These are phyloP conservation scores for Allygus modestus DNA, from an alignment of 2,888 invertebrate genomes.

Conservation along the genomic window DNA sequence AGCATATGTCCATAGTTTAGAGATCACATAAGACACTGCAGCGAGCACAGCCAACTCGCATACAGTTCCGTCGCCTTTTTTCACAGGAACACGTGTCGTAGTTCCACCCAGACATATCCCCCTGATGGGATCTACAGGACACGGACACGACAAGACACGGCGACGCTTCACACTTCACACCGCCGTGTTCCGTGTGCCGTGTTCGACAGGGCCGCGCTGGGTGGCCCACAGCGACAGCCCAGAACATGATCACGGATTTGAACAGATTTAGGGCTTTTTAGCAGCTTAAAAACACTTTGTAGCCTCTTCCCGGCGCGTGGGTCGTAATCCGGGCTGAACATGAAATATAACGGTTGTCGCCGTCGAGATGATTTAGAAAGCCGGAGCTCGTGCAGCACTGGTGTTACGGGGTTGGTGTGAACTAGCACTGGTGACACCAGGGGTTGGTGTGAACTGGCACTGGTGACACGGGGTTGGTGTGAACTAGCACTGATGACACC, in stretches of 20 bases:
- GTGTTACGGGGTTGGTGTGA: too few relatives aligned
- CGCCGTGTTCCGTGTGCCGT: too few relatives aligned
- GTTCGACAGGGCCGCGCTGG: constrained; percentile 28
- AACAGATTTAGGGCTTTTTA: constrained; percentile 51
- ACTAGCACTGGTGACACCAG: too few relatives aligned
- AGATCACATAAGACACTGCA: too few relatives aligned
- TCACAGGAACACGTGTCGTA: background rate
- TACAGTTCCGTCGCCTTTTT: background rate
- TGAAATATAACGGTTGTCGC: constrained; percentile 26
- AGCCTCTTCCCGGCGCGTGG: constrained; percentile 12
- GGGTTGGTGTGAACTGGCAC: too few relatives aligned
- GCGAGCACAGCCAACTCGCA: background rate
- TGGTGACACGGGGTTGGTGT: too few relatives aligned
- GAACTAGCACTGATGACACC: too few relatives aligned
- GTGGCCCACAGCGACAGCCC: background rate
- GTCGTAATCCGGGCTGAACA: constrained; percentile 14
- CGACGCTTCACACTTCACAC: constrained; percentile 9
- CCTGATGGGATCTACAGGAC: constrained; percentile 26
- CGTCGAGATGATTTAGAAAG: background rate
- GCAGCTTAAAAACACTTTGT: constrained; percentile 49
- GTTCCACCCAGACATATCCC: background rate
- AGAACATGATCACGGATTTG: constrained; percentile 51
- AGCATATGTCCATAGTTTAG: too few relatives aligned
- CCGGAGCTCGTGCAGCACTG: background rate
- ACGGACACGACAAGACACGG: background rate